Base-by-base conservation (phyloP, 2,797 vertebrate genomes). In the Platalea minor region DNA sequence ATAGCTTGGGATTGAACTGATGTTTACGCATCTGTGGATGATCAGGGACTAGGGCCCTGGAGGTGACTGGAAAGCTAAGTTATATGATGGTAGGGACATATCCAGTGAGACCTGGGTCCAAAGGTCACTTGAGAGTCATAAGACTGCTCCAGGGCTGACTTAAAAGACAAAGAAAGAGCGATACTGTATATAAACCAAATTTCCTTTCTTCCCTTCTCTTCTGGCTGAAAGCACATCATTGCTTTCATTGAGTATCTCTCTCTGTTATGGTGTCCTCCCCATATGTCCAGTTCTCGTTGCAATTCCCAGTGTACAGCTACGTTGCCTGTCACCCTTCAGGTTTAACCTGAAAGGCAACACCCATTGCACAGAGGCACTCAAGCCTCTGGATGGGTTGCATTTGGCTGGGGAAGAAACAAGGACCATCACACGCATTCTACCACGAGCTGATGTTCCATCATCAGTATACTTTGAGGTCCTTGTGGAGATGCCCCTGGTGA, bases 21-120 rank as follows among this genome's bases (percentile, higher is more conserved):
- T 56, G 28, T 64, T 80, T 84, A 19, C 0, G 0, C 3, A 4
- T 35, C 15, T 0, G 0, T 64, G 24, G 33, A 33, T 79, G 33
- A 67, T 53, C 56, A 77, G 26, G 61, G 56, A 41, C 46, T 59
- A 51, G 7, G 54, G 8, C 10, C 8, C n/a, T 89, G 45, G 28
- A 33, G 23, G 23, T 80, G 35, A 25, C 2, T 39, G 25, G 17
- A 5, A 82, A 88, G 28, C 2, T 20, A 31, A 75, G 2, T 53
- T 80, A 19, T 9, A 2, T 77, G 24, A 18, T 56, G 9, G 4
- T 13, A 67, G 46, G 57, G 85, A 70, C 26, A 17, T 43, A 43
- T 7, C 5, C 48, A 33, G 37, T 29, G 41, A 56, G 17, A 28
- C 2, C 13, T 51, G 43, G 68, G 51, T 77, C 26, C 78, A 87